phyloP scores from a whole-genome alignment of 2,888 invertebrate species.

The Priocnemis perturbator region DNA sequence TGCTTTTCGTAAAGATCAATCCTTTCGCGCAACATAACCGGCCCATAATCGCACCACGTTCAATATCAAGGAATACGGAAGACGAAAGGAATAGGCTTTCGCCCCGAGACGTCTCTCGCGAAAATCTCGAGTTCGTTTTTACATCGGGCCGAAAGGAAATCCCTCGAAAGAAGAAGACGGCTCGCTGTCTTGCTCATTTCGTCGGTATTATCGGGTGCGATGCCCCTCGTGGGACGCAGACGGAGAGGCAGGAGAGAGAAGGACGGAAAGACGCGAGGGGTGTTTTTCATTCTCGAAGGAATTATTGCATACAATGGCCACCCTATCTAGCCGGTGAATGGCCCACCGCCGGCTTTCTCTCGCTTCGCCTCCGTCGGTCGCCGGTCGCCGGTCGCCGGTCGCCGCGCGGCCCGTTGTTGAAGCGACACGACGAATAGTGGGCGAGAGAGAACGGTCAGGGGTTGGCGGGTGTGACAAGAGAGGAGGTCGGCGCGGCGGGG shows the following conservation, averaged over 20 bases:
- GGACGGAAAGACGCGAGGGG: conserved; percentile 26
- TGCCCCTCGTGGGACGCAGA: not conserved
- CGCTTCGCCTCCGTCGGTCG: not conserved
- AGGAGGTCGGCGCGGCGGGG: not conserved
- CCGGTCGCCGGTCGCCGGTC: too few species aligned
- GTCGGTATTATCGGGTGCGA: conserved; percentile 22
- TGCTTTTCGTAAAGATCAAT: too few species aligned
- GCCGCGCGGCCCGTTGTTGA: not conserved
- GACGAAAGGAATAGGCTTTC: not conserved
- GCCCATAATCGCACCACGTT: too few species aligned
- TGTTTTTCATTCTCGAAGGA: conserved; percentile 50
- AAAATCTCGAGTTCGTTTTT: conserved; percentile 10
- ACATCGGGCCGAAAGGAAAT: not conserved
- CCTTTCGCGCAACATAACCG: too few species aligned
- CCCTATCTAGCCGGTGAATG: conserved; percentile 35
- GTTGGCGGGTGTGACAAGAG: not conserved
- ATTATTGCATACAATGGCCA: conserved; percentile 46
- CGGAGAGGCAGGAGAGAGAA: conserved; percentile 1
- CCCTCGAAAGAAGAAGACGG: conserved; percentile 2
- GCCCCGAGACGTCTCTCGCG: conserved; percentile 8
- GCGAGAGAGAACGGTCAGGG: not conserved
- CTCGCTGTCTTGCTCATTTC: conserved; percentile 26
- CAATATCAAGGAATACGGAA: too few species aligned
- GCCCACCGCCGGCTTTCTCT: conserved; percentile 20
- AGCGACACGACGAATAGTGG: conserved; percentile 6